A percentile compares a stretch with the other conserved stretches of the same genome.
These are phyloP conservation scores for Flabesymbios commensalis DNA, from an alignment of 2,888 invertebrate species.

Conservation along the genomic window DNA sequence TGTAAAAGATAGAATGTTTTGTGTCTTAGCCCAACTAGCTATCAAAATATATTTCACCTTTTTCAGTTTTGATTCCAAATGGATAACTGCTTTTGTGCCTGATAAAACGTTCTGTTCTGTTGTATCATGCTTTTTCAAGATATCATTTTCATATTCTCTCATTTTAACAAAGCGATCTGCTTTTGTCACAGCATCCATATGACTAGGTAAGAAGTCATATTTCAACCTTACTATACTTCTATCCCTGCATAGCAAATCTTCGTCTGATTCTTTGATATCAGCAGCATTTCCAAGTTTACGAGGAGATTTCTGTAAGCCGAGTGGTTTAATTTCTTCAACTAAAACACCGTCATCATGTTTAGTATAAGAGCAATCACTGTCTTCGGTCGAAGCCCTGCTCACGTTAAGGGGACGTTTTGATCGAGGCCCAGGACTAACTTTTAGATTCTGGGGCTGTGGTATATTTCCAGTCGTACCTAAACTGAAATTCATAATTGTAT, in stretches of 20 bases:
- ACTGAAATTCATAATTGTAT: constrained; percentile 49
- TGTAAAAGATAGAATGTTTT: not conserved
- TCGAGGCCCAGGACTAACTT: not conserved
- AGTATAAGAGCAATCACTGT: not conserved
- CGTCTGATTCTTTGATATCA: too few relatives aligned
- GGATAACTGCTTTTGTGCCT: constrained; percentile 49
- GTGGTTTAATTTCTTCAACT: constrained; percentile 46
- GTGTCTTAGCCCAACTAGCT: not conserved
- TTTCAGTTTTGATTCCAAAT: constrained; percentile 46
- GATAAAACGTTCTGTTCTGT: constrained; percentile 48
- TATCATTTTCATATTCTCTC: constrained; percentile 46
- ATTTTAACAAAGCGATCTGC: constrained; percentile 50
- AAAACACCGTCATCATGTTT: constrained; percentile 47
- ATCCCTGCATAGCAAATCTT: too few relatives aligned
- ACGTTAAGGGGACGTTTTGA: not conserved
- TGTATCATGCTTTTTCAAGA: constrained; percentile 48
- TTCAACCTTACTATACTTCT: too few relatives aligned
- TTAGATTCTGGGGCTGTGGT: constrained; percentile 21
- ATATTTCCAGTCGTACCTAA: constrained; percentile 49
- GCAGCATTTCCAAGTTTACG: too few relatives aligned
- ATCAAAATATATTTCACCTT: too few relatives aligned
- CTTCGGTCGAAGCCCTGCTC: not conserved
- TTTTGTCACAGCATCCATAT: constrained; percentile 51
- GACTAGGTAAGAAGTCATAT: constrained; percentile 45
- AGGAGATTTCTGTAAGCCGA: too few relatives aligned